These are phyloP conservation scores for Tetrao urogallus DNA, from an alignment of 2,113 vertebrate species.

Conservation along the genomic window DNA sequence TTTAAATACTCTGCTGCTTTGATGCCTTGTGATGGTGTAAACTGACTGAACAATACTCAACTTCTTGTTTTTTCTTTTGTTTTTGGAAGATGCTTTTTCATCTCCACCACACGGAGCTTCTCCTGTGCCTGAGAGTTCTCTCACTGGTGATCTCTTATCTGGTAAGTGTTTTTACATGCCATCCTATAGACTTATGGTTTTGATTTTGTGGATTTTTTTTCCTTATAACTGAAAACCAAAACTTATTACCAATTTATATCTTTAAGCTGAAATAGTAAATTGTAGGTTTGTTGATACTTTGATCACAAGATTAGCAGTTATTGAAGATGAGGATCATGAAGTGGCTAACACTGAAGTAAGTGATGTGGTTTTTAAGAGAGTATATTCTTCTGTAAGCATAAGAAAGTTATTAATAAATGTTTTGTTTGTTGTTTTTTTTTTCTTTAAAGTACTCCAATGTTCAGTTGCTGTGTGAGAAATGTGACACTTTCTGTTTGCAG, in stretches of 20 bases:
- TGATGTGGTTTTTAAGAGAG: not conserved
- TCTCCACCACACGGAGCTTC: slow-evolving; percentile 93
- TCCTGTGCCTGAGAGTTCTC: slow-evolving; percentile 91
- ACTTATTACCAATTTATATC: not conserved
- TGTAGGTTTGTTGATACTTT: not conserved
- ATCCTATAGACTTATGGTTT: not conserved
- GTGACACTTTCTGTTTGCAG: slow-evolving; percentile 43
- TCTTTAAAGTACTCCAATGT: not conserved
- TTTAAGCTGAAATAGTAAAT: not conserved
- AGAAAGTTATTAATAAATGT: not conserved
- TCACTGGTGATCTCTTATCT: slow-evolving; percentile 93
- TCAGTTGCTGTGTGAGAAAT: slow-evolving; percentile 62
- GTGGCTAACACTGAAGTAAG: not conserved
- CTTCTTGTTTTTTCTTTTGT: slow-evolving; percentile 77
- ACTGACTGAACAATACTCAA: slow-evolving; percentile 61
- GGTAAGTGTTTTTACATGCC: slow-evolving; percentile 84
- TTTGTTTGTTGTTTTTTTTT: not conserved
- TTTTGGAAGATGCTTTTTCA: slow-evolving; percentile 93
- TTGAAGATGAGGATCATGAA: not conserved
- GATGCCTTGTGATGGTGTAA: slow-evolving; percentile 57
- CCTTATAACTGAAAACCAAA: not conserved
- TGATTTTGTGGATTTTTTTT: not conserved
- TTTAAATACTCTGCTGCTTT: slow-evolving; percentile 65
- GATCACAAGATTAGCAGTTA: not conserved
- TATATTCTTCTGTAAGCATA: not conserved